Conservation (phyloP, 2,113 vertebrate genomes). For the Lophura nycthemera region DNA sequence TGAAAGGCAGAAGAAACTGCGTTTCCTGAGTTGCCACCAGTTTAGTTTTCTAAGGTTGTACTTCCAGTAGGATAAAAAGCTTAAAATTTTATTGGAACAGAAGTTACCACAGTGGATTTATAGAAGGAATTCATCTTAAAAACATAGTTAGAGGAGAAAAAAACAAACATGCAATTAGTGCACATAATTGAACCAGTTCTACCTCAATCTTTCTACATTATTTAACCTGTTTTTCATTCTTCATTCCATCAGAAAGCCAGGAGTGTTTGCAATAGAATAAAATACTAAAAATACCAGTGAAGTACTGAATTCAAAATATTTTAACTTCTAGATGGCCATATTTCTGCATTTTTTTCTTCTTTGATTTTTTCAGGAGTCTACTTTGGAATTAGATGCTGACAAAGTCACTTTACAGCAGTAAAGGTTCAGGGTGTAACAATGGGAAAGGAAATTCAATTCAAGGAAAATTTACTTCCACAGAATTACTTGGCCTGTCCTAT, state of each 20-base stretch:
- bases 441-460: background rate
- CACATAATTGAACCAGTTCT: constrained; percentile 12
- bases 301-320: background rate
- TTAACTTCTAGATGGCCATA: background rate
- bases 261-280: background rate
- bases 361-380: background rate
- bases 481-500: background rate
- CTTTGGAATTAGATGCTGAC: background rate
- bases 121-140: constrained; percentile 65
- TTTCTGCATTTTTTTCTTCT: background rate
- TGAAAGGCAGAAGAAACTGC: constrained; percentile 47
- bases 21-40: constrained; percentile 55
- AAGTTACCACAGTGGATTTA: constrained; percentile 75
- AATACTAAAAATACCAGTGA: background rate
- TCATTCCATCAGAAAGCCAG: background rate
- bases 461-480: background rate
- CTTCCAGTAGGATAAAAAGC: constrained; percentile 64
- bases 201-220: background rate
- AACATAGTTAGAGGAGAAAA: constrained; percentile 41
- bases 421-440: background rate
- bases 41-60: constrained; percentile 50
- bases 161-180: background rate
- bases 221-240: background rate
- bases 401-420: background rate
- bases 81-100: constrained; percentile 72